phyloP scores from a whole-genome alignment of 2,888 invertebrate genomes.

The Pocota personata region DNA sequence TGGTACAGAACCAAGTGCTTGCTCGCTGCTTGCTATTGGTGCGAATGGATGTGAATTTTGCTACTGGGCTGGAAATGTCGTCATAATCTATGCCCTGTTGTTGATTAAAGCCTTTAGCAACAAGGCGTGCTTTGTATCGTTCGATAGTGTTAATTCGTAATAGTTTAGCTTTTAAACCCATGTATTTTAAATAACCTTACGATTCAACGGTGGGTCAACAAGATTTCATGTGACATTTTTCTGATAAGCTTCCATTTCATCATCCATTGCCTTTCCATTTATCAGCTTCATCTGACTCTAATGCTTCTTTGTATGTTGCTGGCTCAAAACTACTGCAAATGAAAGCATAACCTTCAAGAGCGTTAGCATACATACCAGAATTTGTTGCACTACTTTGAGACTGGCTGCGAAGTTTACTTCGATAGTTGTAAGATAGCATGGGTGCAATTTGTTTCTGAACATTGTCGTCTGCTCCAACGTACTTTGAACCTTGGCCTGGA shows the following conservation, averaged over 20 bases:
- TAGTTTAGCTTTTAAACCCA: conserved; percentile 76
- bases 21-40: no score
- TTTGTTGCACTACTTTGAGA: background rate
- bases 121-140: conserved; percentile 76
- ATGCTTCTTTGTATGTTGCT: background rate
- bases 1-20: no score
- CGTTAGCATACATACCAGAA: background rate
- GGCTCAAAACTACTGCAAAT: conserved; percentile 5
- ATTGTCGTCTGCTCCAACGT: background rate
- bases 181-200: conserved; percentile 73
- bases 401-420: background rate
- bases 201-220: conserved; percentile 49
- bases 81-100: conserved; percentile 76
- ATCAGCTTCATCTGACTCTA: background rate
- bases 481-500: background rate
- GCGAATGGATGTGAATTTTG: background rate
- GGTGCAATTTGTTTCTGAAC: background rate
- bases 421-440: background rate
- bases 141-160: background rate
- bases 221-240: conserved; percentile 68
- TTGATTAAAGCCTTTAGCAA: conserved; percentile 77
- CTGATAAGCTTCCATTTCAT: conserved; percentile 55
- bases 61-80: conserved; percentile 78
- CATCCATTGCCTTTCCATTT: conserved; percentile 40
- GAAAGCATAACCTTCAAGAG: conserved; percentile 18